phyloP scores from a whole-genome alignment of 2,113 vertebrate genomes.

The Clarias gariepinus region DNA sequence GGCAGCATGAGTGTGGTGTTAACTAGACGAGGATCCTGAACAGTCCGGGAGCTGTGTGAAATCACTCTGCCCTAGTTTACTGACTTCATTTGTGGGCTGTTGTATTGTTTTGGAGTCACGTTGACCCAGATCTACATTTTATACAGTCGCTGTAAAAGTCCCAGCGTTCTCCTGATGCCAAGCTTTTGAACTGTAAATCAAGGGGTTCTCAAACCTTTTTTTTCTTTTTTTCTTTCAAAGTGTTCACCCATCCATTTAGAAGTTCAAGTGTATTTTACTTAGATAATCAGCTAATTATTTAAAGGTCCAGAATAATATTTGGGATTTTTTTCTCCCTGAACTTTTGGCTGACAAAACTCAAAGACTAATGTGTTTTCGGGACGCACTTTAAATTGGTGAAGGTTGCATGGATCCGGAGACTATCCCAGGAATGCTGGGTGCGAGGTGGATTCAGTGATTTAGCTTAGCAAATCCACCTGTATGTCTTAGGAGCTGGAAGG shows the following conservation, averaged over 20 bases:
- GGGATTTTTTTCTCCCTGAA: neutral
- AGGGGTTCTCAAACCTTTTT: neutral
- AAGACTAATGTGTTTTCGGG: neutral
- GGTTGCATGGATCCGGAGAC: neutral
- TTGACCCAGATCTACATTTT: slow-evolving; percentile 12
- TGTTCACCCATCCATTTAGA: neutral
- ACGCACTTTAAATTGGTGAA: neutral
- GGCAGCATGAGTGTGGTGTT: slow-evolving; percentile 13
- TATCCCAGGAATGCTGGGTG: neutral
- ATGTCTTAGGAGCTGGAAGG: neutral
- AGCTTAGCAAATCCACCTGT: neutral
- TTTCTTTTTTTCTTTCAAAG: too few species aligned
- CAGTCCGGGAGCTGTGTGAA: slow-evolving; percentile 1
- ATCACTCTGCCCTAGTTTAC: slow-evolving; percentile 14
- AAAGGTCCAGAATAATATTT: neutral
- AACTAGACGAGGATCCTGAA: slow-evolving; percentile 21
- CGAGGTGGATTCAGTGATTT: neutral
- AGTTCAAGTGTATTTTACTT: neutral
- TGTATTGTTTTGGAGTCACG: slow-evolving; percentile 8
- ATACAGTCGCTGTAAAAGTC: neutral
- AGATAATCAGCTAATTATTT: neutral
- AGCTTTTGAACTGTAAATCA: neutral
- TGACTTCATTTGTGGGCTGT: slow-evolving; percentile 5
- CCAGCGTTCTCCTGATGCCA: neutral
- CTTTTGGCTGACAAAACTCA: neutral